Evolutionary conservation across 2,888 invertebrate species (phyloP), one percentile per base, ranked within the genome.

Genomic region (Leptopterna dolabrata): DNA sequence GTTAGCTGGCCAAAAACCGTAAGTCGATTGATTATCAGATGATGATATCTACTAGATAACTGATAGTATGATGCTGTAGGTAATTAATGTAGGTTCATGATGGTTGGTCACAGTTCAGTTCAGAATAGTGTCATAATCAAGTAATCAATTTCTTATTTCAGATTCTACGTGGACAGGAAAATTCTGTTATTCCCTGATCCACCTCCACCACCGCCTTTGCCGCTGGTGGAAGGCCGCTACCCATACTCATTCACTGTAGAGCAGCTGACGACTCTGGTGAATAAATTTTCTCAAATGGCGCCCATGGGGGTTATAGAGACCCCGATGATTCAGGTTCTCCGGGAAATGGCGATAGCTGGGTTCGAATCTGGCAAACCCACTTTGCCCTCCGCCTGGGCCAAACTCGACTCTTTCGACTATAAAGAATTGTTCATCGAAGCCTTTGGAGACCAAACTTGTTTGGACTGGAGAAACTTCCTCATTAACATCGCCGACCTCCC

Each of bases 401-500:
- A 71, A 24, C 51, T 90, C 24, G 84, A 80, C 47, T 1, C 45
- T 71, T 80, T 88, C 13, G 70, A 88, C 27, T 84, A 89, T 13
- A 82, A 83, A 83, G 51, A 86, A 0, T 73, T 90, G 0, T 92
- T 94, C 0, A 91, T 91, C 82, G 89, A 91, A 47, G 88, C 95
- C 19, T 95, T 94, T 90, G 94, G 94, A 0, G 92, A 93, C 73
- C 92, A 92, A 0, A 93, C 93, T 13, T 93, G 93, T 88, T 90
- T 95, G 13, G 94, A 95, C 90, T 95, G 95, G 95, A 93, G 93
- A 90, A 95, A 95, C 91, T 95, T 95, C 90, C 91, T 95, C 14
- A 92, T 95, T 89, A 93, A 93, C 90, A 94, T 94, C 90, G 91
- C 95, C 45, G 92, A 93, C 89, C 90, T 95, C 13, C 91, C 92